phyloP scores from a whole-genome alignment of 1,140 invertebrate genomes.

The Meteorus sp. region DNA sequence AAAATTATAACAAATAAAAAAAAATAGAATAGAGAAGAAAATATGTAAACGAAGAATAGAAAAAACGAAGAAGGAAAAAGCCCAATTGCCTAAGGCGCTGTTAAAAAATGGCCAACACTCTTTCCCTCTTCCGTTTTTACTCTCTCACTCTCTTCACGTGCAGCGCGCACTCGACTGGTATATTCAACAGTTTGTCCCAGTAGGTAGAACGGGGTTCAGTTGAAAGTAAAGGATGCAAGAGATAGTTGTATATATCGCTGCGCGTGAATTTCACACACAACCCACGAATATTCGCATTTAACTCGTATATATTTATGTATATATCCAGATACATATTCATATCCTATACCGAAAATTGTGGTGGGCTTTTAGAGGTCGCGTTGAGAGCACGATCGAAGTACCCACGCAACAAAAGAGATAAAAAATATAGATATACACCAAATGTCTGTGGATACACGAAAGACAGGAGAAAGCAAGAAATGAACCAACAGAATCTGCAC shows the following conservation, averaged over 20 bases:
- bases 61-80: constrained; percentile 14
- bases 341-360: too few species aligned
- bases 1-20: too few species aligned
- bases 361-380: too few species aligned
- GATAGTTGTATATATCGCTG: neutral
- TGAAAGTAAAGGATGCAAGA: neutral
- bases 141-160: constrained; percentile 12
- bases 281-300: constrained; percentile 9
- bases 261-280: neutral
- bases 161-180: constrained; percentile 8
- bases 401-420: neutral
- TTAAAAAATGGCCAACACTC: constrained; percentile 34
- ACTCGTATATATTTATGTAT: neutral
- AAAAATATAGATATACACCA: neutral
- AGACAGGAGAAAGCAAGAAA: constrained; percentile 4
- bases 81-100: constrained; percentile 24
- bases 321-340: neutral
- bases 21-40: constrained; percentile 4
- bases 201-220: too few species aligned
- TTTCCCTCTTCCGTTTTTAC: neutral
- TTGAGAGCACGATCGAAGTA: too few species aligned
- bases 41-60: neutral
- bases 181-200: constrained; percentile 23
- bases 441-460: neutral
- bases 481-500: constrained; percentile 4